Percentiles rank a stretch among this genome's conserved stretches.
Evolutionary conservation across 2,113 vertebrate species (phyloP).

Genomic region (Fregetta grallaria): DNA sequence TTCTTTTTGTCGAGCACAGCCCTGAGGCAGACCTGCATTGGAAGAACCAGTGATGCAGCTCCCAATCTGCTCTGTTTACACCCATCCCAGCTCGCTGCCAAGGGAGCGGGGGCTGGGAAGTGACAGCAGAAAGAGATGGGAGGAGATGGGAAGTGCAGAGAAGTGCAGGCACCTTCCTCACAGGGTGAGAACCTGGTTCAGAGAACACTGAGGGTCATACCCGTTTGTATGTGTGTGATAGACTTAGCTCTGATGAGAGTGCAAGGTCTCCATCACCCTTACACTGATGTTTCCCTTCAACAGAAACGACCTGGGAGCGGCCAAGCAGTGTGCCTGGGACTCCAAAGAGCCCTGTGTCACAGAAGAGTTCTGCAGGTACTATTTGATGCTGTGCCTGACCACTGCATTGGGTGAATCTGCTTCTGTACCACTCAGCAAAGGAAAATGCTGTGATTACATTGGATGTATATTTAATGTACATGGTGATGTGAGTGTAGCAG

Average conservation of each 20-base stretch:
- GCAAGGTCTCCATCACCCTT: not conserved
- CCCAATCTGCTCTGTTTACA: not conserved
- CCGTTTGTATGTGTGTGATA: rapidly evolving
- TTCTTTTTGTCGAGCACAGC: not conserved
- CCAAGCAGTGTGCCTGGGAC: slow-evolving; percentile 87
- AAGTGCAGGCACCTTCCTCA: not conserved
- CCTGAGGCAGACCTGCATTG: not conserved
- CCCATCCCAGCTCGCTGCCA: not conserved
- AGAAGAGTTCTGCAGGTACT: slow-evolving; percentile 90
- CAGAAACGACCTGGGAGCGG: slow-evolving; percentile 96
- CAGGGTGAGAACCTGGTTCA: not conserved
- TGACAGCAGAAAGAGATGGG: not conserved
- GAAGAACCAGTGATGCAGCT: not conserved
- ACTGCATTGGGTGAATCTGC: not conserved
- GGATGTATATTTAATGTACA: not conserved
- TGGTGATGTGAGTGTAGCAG: not conserved
- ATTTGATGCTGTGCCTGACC: not conserved
- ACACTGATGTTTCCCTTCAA: slow-evolving; percentile 1
- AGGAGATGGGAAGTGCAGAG: not conserved
- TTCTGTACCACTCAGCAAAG: not conserved
- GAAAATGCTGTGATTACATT: not conserved
- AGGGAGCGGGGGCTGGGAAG: not conserved
- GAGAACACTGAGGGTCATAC: not conserved
- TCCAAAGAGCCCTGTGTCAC: slow-evolving; percentile 81
- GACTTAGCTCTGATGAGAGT: not conserved